Conservation (phyloP, 2,888 invertebrate species). For the Didymodactylos carnosus region DNA sequence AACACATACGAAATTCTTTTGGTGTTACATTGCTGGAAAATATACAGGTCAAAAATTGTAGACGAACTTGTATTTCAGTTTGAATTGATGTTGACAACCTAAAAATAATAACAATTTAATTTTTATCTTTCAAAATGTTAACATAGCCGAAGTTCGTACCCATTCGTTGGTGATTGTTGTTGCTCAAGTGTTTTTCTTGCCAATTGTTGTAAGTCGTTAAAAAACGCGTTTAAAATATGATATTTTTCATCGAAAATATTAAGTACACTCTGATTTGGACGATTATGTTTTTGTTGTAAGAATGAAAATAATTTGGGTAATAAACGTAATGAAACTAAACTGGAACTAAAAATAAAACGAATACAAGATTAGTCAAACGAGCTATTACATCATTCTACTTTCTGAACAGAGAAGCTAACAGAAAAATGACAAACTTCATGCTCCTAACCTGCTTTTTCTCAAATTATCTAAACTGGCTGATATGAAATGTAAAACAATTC, state of each 20-base stretch:
- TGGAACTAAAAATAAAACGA: constrained; percentile 52
- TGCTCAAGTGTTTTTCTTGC: background rate
- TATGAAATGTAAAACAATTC: constrained; percentile 75
- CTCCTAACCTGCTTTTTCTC: too few species aligned
- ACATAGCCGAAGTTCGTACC: too few species aligned
- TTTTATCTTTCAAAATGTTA: too few species aligned
- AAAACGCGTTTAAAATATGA: constrained; percentile 1
- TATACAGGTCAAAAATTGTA: constrained; percentile 74
- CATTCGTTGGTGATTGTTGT: background rate
- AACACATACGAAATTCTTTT: constrained; percentile 48
- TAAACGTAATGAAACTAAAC: constrained; percentile 65
- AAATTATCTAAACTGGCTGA: constrained; percentile 77
- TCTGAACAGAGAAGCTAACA: background rate
- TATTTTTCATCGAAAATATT: constrained; percentile 1
- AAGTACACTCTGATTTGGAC: background rate
- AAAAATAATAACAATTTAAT: too few species aligned
- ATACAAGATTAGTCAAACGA: background rate
- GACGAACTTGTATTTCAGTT: constrained; percentile 60
- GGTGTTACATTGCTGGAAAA: constrained; percentile 74
- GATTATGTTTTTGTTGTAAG: constrained; percentile 39
- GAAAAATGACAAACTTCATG: constrained; percentile 42
- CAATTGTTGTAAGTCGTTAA: background rate
- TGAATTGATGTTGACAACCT: background rate
- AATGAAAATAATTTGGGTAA: constrained; percentile 73
- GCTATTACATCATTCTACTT: background rate